These are phyloP conservation scores for Drosophila paulistorum DNA, from an alignment of 1,140 invertebrate genomes.

Conservation along the genomic window DNA sequence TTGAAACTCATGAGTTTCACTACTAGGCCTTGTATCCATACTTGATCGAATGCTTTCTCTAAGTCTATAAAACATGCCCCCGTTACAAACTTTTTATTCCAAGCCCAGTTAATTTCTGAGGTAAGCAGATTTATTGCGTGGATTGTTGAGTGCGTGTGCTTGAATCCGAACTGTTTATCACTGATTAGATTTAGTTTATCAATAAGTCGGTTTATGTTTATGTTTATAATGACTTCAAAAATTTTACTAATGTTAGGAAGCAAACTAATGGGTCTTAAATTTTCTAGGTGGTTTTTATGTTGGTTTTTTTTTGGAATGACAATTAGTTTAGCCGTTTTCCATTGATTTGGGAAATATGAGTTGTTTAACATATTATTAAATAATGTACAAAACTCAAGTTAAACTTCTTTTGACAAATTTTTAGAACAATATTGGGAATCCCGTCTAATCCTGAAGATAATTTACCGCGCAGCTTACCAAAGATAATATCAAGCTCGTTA, in stretches of 20 bases:
- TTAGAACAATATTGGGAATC: no score
- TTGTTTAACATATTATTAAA: slow-evolving; percentile 15
- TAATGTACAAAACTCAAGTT: no score
- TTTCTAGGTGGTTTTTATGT: slow-evolving; percentile 12
- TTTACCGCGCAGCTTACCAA: no score
- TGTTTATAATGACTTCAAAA: slow-evolving; percentile 4
- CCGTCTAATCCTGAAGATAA: no score
- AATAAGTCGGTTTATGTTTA: neutral
- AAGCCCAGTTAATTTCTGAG: slow-evolving; percentile 2
- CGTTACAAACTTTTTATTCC: slow-evolving; percentile 2
- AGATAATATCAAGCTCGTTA: no score
- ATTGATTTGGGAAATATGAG: slow-evolving; percentile 8
- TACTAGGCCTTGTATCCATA: neutral
- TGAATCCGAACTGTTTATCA: neutral
- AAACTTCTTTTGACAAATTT: no score
- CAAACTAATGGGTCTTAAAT: neutral
- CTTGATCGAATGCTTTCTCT: slow-evolving; percentile 1
- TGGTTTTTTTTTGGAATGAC: slow-evolving; percentile 12
- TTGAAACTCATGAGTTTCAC: slow-evolving; percentile 1
- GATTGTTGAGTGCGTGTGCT: neutral
- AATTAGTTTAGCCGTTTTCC: slow-evolving; percentile 14
- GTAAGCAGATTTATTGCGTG: neutral
- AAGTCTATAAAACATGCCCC: slow-evolving; percentile 2
- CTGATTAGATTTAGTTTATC: neutral
- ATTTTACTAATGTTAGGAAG: neutral